Base-by-base conservation (phyloP, 1,140 invertebrate species). In the Sweltsa coloradensis region DNA sequence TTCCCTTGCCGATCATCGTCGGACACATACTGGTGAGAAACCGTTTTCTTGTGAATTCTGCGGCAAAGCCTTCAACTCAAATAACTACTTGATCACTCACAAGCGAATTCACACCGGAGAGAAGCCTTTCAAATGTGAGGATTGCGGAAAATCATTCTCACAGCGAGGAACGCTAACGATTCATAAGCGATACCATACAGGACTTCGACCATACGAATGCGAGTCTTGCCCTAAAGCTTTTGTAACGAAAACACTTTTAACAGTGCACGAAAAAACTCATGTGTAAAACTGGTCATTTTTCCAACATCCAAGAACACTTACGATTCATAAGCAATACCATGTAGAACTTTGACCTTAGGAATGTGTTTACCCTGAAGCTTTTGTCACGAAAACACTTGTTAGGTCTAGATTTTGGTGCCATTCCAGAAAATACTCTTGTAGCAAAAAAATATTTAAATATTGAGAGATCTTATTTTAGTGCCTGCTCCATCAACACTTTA, bases 31-130 rank as follows among this genome's bases (percentile, higher is more conserved):
- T 0, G 73, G 80, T 0, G 79, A 81, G 47, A 73, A 78, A 42
- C 83, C 84, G 0, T n/a, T n/a, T n/a, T 69, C 75, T 2, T 93
- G 89, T 59, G 73, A 75, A 23, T 70, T 83, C 0, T 91, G 89
- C 57, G 72, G 73, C 0, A 79, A 79, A 48, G 69, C 72, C 3
- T 90, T 89, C 57, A 78, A 75, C 1, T 68, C 83, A 1, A 70
- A 76, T 23, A 73, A 76, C 16, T 65, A 59, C 40, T 52, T 68
- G 1, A 57, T 61, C 2, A 60, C 63, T 39, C 67, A 69, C 45
- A 45, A 57, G n/a, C 56, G 63, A 6, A 46, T 64, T 57, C 76
- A 60, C 54, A 34, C 58, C 65, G 70, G 68, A 41, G 66, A 70
- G 56, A 69, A 66, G 51, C 67, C 69, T 3, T 70, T 65, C 47